Conservation (phyloP, 2,797 vertebrate species). For the Arnoldichthys spilopterus region DNA sequence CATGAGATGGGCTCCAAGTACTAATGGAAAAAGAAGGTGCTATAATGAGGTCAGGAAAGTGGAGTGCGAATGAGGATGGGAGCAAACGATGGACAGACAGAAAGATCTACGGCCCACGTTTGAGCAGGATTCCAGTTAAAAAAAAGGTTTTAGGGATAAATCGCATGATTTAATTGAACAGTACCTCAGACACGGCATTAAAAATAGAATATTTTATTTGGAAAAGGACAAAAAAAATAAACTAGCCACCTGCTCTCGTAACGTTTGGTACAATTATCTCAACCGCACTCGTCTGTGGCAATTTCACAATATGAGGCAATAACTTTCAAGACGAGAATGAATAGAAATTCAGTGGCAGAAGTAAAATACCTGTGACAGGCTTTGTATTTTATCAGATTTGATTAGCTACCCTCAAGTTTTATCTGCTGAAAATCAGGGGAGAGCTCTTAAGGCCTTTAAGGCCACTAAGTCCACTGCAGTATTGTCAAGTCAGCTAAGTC, state of each 20-base stretch:
- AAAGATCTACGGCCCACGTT: neutral
- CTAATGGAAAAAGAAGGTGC: neutral
- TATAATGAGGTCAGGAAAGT: neutral
- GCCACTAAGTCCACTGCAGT: neutral
- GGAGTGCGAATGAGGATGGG: neutral
- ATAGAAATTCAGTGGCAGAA: neutral
- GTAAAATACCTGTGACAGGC: neutral
- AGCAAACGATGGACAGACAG: slow-evolving; percentile 16
- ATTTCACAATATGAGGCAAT: neutral
- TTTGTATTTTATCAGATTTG: neutral
- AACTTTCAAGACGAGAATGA: slow-evolving; percentile 2
- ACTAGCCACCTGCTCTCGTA: neutral
- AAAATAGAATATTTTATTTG: neutral
- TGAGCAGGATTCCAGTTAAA: neutral
- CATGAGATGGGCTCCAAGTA: neutral
- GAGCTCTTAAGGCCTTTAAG: slow-evolving; percentile 8
- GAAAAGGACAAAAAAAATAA: neutral
- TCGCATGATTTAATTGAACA: neutral
- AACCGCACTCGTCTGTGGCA: neutral
- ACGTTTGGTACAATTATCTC: neutral
- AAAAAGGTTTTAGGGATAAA: neutral
- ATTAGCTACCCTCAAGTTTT: slow-evolving; percentile 19
- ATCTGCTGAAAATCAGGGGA: slow-evolving; percentile 26
- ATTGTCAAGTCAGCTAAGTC: slow-evolving; percentile 5
- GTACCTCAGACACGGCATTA: neutral